Evolutionary conservation across 92 coral and sea anemone species (phyloP), one percentile per base, ranked within the genome.

Genomic region (Virgularia gustaviana): DNA sequence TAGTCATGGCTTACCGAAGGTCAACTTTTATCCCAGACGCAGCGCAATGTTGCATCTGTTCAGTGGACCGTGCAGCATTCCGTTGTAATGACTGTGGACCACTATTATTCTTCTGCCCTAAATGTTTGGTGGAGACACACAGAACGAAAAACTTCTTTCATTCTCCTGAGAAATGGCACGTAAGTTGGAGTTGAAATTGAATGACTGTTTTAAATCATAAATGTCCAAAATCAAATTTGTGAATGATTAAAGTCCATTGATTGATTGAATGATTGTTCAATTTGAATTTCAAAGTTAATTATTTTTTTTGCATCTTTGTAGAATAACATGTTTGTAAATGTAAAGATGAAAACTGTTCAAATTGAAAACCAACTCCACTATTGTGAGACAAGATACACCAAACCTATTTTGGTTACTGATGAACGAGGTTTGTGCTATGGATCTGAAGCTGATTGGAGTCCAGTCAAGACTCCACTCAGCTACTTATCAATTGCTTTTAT

Each of bases 141-240:
- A 20, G 23, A 28, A 63, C 52, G 3, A 63, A 22, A 63, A 63
- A 63, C 53, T 39, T 2, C 39, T 63, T 63, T 36, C 71, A 63
- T 63, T 1, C 52, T 8, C 71, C 71, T 32, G 71, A 63, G 51
- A 63, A 63, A 39, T 63, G 71, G 71, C 71, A 63, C 49, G 71
- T 63, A 63, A n/a, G n/a, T n/a, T n/a, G n/a, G n/a, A n/a, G n/a
- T n/a, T n/a, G n/a, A n/a, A n/a, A n/a, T n/a, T n/a, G n/a, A n/a
- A n/a, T n/a, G n/a, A n/a, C n/a, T n/a, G n/a, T n/a, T n/a, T n/a
- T n/a, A n/a, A n/a, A n/a, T n/a, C n/a, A n/a, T n/a, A n/a, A n/a
- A n/a, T n/a, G n/a, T n/a, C n/a, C n/a, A n/a, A n/a, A n/a, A n/a
- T n/a, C n/a, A n/a, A n/a, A n/a, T n/a, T n/a, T n/a, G n/a, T n/a